phyloP scores from a whole-genome alignment of 2,888 invertebrate species.

The Oasisia sp. region DNA sequence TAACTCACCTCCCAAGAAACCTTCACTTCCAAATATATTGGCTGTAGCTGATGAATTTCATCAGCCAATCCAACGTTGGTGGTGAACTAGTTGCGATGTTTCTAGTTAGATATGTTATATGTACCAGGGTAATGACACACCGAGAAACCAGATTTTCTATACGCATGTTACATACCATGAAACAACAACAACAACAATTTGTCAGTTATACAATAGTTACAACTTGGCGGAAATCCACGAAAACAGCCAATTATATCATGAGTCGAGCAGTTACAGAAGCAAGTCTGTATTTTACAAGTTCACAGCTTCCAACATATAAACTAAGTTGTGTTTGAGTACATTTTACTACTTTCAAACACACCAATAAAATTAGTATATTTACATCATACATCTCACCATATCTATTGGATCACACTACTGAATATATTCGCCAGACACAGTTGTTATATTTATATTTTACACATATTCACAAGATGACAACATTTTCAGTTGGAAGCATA shows the following conservation, averaged over 20 bases:
- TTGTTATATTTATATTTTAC: neutral
- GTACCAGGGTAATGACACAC: too few relatives aligned
- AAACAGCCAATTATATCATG: neutral
- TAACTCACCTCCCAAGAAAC: too few relatives aligned
- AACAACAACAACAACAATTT: neutral
- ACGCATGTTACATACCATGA: neutral
- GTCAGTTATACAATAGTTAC: neutral
- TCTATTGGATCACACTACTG: neutral
- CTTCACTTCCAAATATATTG: too few relatives aligned
- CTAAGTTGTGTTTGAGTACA: neutral
- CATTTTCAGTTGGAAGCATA: neutral
- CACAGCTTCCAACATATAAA: neutral
- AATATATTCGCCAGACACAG: neutral
- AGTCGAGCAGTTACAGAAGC: neutral
- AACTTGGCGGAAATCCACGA: neutral
- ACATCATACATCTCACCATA: neutral
- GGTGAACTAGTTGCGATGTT: too few relatives aligned
- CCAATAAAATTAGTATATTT: neutral
- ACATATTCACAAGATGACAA: slow-evolving; percentile 5
- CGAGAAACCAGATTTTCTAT: too few relatives aligned
- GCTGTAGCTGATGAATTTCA: too few relatives aligned
- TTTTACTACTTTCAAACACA: neutral
- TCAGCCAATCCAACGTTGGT: too few relatives aligned
- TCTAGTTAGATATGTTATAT: too few relatives aligned
- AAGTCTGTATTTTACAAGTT: neutral